Evolutionary conservation across 23 tunicate species (phyloP).

Genomic region (Trididemnum nubilum): DNA sequence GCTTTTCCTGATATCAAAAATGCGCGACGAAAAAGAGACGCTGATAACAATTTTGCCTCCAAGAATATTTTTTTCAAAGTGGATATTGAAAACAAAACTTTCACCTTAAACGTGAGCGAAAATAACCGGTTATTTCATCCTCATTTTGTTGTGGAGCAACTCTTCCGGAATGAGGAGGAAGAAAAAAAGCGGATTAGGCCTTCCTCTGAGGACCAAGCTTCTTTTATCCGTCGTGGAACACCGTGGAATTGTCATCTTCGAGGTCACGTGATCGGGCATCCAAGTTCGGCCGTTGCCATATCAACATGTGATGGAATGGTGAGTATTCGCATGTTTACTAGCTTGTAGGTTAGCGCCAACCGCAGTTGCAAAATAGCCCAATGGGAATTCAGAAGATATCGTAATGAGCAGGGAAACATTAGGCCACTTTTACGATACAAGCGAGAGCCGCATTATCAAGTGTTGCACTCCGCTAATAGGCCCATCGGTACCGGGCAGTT

Average conservation of each 20-base stretch:
- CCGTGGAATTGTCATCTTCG: slow-evolving; percentile 71
- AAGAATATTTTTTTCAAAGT: slow-evolving; percentile 9
- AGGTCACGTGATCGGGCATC: slow-evolving; percentile 72
- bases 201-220: slow-evolving; percentile 16
- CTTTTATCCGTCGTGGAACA: slow-evolving; percentile 47
- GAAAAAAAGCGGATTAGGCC: neutral
- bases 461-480: too few species aligned
- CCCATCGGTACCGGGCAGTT: too few species aligned
- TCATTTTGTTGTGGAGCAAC: slow-evolving; percentile 63
- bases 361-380: too few species aligned
- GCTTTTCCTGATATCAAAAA: neutral
- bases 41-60: neutral
- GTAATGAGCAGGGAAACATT: too few species aligned
- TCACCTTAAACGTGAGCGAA: slow-evolving; percentile 55
- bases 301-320: slow-evolving; percentile 88
- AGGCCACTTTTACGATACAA: too few species aligned
- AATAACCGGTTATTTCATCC: slow-evolving; percentile 49
- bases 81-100: slow-evolving; percentile 1
- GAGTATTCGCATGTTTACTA: slow-evolving; percentile 32
- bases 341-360: too few species aligned
- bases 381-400: too few species aligned
- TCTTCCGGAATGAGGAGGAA: slow-evolving; percentile 2
- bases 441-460: too few species aligned
- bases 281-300: slow-evolving; percentile 56
- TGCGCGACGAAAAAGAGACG: neutral